Evolutionary conservation across 2,797 vertebrate species (phyloP), one percentile per base, ranked within the genome.

Genomic region (Enteromius anoplus): DNA sequence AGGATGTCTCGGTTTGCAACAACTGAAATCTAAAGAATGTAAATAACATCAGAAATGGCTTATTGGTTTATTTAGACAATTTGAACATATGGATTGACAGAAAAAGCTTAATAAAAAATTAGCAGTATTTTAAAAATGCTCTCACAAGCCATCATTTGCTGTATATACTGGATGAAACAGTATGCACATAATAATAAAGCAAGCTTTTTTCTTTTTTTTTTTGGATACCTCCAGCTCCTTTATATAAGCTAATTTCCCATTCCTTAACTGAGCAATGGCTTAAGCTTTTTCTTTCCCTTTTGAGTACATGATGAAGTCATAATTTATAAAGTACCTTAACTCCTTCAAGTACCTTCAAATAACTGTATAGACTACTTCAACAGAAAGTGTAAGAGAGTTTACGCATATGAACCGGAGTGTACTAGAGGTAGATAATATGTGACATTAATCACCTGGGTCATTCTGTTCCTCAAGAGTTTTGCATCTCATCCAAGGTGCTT

Each of bases 381-480:
- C 3, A 72, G 8, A 32, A 21, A 34, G 34, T 4, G 34, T 34
- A 34, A 34, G 34, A 34, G 34, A 4, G 34, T 3, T 32, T 21
- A 29, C 15, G 2, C 42, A 11, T 8, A 23, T 11, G 19, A 49
- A 49, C 29, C 11, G 2, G 1, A 21, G 8, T 1, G 29, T n/a
- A 34, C 8, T 17, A n/a, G 0, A 8, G 1, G 11, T 55, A 62
- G 23, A 62, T 62, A 14, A 4, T 21, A 72, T 2, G 19, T 37
- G 32, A 37, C 71, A 34, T 0, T 32, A 53, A 55, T 53, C 10
- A 12, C 17, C 4, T 5, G 5, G 34, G 11, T 53, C 26, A 23
- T 66, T 53, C n/a, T 34, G 21, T 79, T 53, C 32, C 64, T 12
- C 77, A 68, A 79, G 5, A 78, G 11, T 32, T 66, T 51, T 32